Evolutionary conservation across 2,797 vertebrate species (phyloP), one percentile per base, ranked within the genome.

Genomic region (Anolis apletophallus): DNA sequence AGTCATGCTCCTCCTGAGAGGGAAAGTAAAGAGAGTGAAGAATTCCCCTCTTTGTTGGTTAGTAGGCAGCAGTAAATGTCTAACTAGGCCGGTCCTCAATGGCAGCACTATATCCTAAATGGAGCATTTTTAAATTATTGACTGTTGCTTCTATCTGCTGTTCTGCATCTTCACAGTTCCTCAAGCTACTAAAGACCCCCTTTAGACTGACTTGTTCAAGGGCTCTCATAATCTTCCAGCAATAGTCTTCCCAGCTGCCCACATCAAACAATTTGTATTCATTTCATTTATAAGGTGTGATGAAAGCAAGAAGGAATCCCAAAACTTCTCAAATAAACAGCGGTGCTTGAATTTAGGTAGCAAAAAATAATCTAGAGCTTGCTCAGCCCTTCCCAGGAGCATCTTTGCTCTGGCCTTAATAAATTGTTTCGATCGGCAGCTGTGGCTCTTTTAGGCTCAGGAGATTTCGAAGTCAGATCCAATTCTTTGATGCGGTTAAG

Each of bases 391-490:
- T 8, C 72, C 86, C 87, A n/a, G 69, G 86, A 86, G 64, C 36
- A 57, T 91, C 87, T 91, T 91, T 86, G 68, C 85, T 36, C 61
- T 36, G 72, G 34, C 34, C 74, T 82, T 89, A 90, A 71, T 89
- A 81, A 89, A 81, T 82, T 81, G 55, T 79, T 87, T 88, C 59
- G 2, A 50, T 69, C 4, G 11, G 32, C 77, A 92, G 52, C 85
- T 76, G 83, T 85, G 80, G 21, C 85, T 88, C 26, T 40, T 77
- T 26, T 46, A 34, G 5, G 34, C 75, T 73, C 68, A 26, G 54
- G 57, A 85, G 71, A 88, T 26, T 77, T 73, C 52, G 83, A 73
- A 91, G 77, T 89, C 52, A 21, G 68, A 80, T 87, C 71, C 0
- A 3, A 32, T 86, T 54, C 88, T 91, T 92, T 86, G 77, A 89